Conservation (phyloP, 1,140 invertebrate genomes). For the Bradynema listronoti region DNA sequence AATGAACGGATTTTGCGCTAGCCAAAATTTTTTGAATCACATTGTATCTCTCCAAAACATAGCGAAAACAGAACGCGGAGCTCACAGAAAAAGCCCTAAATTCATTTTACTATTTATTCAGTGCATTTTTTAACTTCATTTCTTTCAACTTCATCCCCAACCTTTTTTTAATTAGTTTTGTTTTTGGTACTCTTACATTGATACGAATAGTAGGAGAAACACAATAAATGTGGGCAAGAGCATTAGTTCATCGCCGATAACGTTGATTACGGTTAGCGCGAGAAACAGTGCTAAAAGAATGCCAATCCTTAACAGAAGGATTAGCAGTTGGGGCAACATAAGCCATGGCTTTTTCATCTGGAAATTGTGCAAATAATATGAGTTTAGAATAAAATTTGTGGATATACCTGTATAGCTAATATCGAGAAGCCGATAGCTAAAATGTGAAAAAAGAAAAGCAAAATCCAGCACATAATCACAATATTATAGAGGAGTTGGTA, state of each 20-base stretch:
- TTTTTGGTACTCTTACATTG: constrained; percentile 14
- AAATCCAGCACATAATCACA: constrained; percentile 13
- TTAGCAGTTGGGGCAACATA: constrained; percentile 22
- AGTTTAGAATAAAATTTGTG: not conserved
- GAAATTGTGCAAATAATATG: constrained; percentile 1
- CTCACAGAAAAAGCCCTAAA: constrained; percentile 20
- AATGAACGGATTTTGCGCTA: constrained; percentile 34
- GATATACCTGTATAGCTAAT: constrained; percentile 26
- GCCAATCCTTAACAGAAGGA: constrained; percentile 17
- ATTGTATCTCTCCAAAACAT: constrained; percentile 17
- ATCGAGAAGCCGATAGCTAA: constrained; percentile 22
- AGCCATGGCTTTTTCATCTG: constrained; percentile 21
- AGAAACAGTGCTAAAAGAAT: constrained; percentile 13
- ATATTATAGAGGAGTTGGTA: constrained; percentile 13
- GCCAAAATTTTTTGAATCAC: constrained; percentile 36
- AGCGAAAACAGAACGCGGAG: constrained; percentile 39
- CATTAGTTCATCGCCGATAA: constrained; percentile 16
- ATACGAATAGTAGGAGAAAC: constrained; percentile 15
- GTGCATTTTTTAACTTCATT: not conserved
- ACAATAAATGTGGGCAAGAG: constrained; percentile 4
- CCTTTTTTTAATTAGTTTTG: constrained; percentile 1
- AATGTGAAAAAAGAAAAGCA: constrained; percentile 36
- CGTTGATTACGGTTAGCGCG: constrained; percentile 18
- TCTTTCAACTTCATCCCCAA: constrained; percentile 15
- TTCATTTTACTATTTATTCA: not conserved